phyloP scores from a whole-genome alignment of 2,113 vertebrate genomes.

The Poeciliopsis retropinna region DNA sequence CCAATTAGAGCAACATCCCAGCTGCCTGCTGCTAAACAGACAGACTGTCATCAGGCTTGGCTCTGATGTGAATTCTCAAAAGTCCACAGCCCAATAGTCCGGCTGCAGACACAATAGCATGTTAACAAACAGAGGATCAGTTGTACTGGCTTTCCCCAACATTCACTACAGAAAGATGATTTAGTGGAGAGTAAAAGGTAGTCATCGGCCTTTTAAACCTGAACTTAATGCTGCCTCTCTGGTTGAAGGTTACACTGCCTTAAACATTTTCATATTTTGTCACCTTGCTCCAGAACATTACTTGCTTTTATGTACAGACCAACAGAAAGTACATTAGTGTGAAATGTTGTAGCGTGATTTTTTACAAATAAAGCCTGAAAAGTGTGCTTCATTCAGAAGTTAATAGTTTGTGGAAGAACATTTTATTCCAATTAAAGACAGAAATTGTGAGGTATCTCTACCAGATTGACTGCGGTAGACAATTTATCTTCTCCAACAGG shows the following conservation, averaged over 20 bases:
- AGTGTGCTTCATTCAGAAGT: background rate
- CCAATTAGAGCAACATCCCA: constrained; percentile 71
- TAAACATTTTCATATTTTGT: background rate
- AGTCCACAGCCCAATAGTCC: constrained; percentile 51
- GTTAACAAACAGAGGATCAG: constrained; percentile 1
- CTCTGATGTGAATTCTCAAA: constrained; percentile 64
- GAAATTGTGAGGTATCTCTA: background rate
- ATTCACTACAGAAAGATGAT: background rate
- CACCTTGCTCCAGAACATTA: background rate
- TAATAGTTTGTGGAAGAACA: background rate
- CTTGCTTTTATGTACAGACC: background rate
- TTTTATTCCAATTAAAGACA: background rate
- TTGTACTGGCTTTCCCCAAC: background rate
- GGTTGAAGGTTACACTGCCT: background rate
- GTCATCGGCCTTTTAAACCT: background rate
- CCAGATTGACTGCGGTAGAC: background rate
- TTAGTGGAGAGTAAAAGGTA: background rate
- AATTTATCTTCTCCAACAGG: background rate
- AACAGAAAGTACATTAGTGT: background rate
- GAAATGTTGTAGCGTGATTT: background rate
- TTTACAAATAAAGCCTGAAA: background rate
- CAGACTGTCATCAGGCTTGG: constrained; percentile 67
- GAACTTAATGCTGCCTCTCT: background rate
- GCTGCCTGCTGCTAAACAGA: constrained; percentile 63
- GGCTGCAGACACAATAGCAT: constrained; percentile 48